These are phyloP conservation scores for Ylistrum balloti DNA, from an alignment of 1,140 invertebrate species.

Conservation along the genomic window DNA sequence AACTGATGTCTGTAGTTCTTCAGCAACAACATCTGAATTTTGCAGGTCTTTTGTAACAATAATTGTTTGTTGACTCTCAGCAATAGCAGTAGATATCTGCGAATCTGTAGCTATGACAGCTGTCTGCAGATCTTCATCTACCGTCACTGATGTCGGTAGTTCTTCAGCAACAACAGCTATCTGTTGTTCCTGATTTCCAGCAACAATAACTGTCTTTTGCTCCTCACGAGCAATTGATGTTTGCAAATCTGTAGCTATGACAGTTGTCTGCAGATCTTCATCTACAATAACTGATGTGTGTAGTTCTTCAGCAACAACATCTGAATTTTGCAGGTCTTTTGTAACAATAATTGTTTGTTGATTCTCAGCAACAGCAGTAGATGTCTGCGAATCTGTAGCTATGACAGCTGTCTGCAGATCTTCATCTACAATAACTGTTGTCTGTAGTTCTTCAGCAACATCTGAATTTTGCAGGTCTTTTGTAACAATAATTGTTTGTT, in stretches of 20 bases:
- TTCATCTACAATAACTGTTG: neutral
- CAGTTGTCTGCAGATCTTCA: neutral
- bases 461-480: too few species aligned
- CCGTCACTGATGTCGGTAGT: too few species aligned
- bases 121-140: too few species aligned
- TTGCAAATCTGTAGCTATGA: neutral
- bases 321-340: neutral
- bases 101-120: too few species aligned
- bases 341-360: neutral
- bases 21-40: too few species aligned
- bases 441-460: neutral
- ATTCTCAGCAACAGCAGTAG: neutral
- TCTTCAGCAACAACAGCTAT: too few species aligned
- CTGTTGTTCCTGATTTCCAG: too few species aligned
- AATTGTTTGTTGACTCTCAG: too few species aligned
- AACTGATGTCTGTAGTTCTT: neutral
- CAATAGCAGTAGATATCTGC: too few species aligned
- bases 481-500: too few species aligned
- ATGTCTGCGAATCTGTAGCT: neutral
- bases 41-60: too few species aligned
- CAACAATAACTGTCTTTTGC: too few species aligned
- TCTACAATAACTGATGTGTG: neutral
- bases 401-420: neutral
- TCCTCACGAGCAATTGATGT: neutral
- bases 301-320: neutral